Conservation (phyloP, 1,140 invertebrate species). For the Hylyphantes graminicola region DNA sequence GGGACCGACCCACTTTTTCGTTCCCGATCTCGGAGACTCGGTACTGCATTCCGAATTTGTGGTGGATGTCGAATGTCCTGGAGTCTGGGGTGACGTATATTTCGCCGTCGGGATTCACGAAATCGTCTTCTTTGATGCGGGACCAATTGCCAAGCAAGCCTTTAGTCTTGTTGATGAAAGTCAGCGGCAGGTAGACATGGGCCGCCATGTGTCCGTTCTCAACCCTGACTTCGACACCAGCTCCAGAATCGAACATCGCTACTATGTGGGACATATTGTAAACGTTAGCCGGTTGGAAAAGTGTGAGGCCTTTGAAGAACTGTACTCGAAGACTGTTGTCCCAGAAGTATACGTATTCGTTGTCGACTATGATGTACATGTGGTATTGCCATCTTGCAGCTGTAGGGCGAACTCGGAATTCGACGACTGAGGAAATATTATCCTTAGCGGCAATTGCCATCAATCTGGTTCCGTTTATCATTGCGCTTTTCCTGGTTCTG, state of each 20-base stretch:
- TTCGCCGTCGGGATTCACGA: constrained; percentile 79
- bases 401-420: constrained; percentile 83
- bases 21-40: constrained; percentile 60
- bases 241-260: constrained; percentile 93
- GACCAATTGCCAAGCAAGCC: constrained; percentile 95
- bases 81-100: constrained; percentile 69
- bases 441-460: constrained; percentile 79
- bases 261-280: constrained; percentile 94
- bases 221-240: constrained; percentile 90
- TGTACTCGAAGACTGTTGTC: constrained; percentile 86
- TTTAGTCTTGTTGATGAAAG: constrained; percentile 88
- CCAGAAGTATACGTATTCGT: constrained; percentile 87
- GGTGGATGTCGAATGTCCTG: constrained; percentile 69
- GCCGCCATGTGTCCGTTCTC: constrained; percentile 87
- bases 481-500: constrained; percentile 63
- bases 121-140: constrained; percentile 83
- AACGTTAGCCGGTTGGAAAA: constrained; percentile 91
- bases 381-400: constrained; percentile 91
- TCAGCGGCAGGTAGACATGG: constrained; percentile 88
- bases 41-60: constrained; percentile 62
- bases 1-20: constrained; percentile 72
- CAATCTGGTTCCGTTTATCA: constrained; percentile 82
- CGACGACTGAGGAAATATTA: constrained; percentile 85
- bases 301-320: constrained; percentile 88
- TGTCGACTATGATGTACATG: constrained; percentile 89